phyloP scores from a whole-genome alignment of 2,888 invertebrate genomes.

The Trimorus sp. region DNA sequence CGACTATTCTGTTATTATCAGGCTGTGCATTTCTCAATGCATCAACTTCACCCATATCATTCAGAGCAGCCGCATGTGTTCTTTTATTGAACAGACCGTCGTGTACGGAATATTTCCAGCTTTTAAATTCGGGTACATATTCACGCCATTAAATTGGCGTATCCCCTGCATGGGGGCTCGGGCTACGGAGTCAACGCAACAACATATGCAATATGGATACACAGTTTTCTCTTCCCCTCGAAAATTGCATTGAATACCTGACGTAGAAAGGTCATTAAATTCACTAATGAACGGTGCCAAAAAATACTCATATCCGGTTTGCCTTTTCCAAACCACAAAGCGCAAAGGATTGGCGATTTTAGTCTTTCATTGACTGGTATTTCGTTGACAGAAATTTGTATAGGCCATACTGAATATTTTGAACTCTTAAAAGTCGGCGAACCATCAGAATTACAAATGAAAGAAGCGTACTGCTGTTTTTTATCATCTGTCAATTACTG shows the following conservation, averaged over 20 bases:
- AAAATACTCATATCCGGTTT: constrained; percentile 49
- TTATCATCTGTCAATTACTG: neutral
- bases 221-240: constrained; percentile 26
- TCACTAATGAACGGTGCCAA: constrained; percentile 38
- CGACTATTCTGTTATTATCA: constrained; percentile 1
- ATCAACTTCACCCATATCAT: constrained; percentile 3
- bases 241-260: constrained; percentile 42
- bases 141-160: constrained; percentile 33
- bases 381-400: constrained; percentile 42
- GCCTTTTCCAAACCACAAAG: constrained; percentile 43
- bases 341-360: constrained; percentile 35
- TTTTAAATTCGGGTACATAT: neutral
- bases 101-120: neutral
- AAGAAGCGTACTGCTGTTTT: constrained; percentile 11
- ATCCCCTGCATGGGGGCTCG: constrained; percentile 37
- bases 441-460: constrained; percentile 45
- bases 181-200: constrained; percentile 59
- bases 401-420: constrained; percentile 40
- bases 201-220: constrained; percentile 32
- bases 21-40: neutral
- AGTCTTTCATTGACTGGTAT: constrained; percentile 27
- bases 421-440: constrained; percentile 32
- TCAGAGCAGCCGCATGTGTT: constrained; percentile 10
- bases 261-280: constrained; percentile 36
- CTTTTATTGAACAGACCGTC: constrained; percentile 9